These are phyloP conservation scores for Mico argentatus DNA, from an alignment of 2,797 vertebrate genomes.

Conservation along the genomic window DNA sequence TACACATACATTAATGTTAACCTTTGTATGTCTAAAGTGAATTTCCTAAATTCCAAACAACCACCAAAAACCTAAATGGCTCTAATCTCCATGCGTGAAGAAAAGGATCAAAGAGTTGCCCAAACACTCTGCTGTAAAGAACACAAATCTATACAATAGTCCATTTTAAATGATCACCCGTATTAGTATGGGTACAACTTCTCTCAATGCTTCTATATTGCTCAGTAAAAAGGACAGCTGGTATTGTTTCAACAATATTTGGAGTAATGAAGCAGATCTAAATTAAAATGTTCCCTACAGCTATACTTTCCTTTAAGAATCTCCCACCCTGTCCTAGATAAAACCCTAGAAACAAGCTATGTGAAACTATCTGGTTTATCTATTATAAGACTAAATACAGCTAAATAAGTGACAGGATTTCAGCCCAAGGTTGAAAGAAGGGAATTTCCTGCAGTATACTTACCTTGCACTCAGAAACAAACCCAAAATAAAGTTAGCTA, in stretches of 20 bases:
- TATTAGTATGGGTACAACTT: background rate
- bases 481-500: background rate
- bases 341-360: background rate
- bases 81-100: background rate
- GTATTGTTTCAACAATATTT: background rate
- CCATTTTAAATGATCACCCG: background rate
- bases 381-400: background rate
- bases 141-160: background rate
- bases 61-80: background rate
- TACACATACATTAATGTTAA: background rate
- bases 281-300: background rate
- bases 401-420: background rate
- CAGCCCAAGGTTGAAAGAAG: background rate
- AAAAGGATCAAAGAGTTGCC: background rate
- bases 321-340: background rate
- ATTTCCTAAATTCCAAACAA: constrained; percentile 12
- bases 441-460: background rate
- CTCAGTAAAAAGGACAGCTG: background rate
- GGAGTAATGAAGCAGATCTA: background rate
- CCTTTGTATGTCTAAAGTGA: background rate
- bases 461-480: constrained; percentile 1
- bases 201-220: background rate
- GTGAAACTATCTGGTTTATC: background rate
- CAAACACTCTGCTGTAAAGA: background rate
- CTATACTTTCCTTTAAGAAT: background rate